Percentiles rank a stretch among this genome's conserved stretches.
Evolutionary conservation across 2,888 invertebrate genomes (phyloP).

Genomic region (Branchellion lobata): DNA sequence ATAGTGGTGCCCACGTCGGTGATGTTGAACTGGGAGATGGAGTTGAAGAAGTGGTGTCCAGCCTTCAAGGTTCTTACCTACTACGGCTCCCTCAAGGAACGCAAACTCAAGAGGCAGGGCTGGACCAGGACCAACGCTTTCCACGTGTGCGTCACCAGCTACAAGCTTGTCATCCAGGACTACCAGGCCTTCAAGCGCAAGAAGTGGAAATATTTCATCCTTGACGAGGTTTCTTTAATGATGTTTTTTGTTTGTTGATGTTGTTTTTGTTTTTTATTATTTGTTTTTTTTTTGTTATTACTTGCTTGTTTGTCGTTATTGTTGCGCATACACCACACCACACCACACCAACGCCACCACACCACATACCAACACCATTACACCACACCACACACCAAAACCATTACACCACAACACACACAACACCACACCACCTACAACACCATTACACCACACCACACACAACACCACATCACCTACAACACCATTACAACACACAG

Average conservation of each 20-base stretch:
- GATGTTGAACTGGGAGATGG: slow-evolving; percentile 99
- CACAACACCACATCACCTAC: too few species aligned
- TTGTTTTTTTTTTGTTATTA: background rate
- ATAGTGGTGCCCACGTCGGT: slow-evolving; percentile 98
- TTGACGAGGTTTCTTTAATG: slow-evolving; percentile 71
- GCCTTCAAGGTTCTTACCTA: slow-evolving; percentile 98
- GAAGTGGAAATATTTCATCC: slow-evolving; percentile 95
- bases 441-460: too few species aligned
- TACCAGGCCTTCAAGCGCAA: slow-evolving; percentile 94
- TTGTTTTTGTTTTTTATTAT: background rate
- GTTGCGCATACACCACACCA: background rate
- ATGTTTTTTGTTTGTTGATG: too few species aligned
- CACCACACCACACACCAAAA: too few species aligned
- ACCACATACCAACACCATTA: too few species aligned
- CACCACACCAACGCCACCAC: too few species aligned
- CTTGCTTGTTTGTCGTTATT: background rate
- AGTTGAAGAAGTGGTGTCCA: slow-evolving; percentile 99
- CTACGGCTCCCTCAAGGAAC: slow-evolving; percentile 92
- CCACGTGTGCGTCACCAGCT: slow-evolving; percentile 91
- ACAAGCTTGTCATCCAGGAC: slow-evolving; percentile 96
- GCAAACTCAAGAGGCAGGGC: slow-evolving; percentile 69
- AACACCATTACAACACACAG: slow-evolving; percentile 63
- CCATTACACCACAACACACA: too few species aligned
- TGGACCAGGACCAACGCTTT: slow-evolving; percentile 99
- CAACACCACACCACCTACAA: too few species aligned